Conservation (phyloP, 2,113 vertebrate genomes). For the Agapornis roseicollis region DNA sequence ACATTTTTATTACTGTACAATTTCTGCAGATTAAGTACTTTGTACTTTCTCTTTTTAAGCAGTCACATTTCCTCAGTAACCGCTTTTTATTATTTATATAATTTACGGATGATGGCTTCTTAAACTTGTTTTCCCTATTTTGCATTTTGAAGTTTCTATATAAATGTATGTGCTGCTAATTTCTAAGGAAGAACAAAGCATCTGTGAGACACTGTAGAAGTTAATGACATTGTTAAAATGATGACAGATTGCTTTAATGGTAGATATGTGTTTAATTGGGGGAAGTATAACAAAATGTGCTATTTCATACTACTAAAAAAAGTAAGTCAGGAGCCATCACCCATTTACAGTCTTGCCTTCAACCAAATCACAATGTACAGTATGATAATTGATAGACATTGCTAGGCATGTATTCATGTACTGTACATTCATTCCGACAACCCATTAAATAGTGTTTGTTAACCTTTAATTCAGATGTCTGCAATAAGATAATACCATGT, state of each 20-base stretch:
- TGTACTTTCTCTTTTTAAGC: slow-evolving; percentile 59
- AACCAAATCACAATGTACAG: slow-evolving; percentile 52
- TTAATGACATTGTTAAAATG: slow-evolving; percentile 76
- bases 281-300: slow-evolving; percentile 73
- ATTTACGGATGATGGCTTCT: slow-evolving; percentile 65
- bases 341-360: slow-evolving; percentile 60
- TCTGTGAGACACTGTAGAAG: slow-evolving; percentile 63
- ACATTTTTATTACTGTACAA: slow-evolving; percentile 69
- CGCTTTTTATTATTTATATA: slow-evolving; percentile 72
- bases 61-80: slow-evolving; percentile 45
- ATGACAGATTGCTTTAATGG: slow-evolving; percentile 77
- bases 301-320: slow-evolving; percentile 70
- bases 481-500: slow-evolving; percentile 77
- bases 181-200: slow-evolving; percentile 75
- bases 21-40: slow-evolving; percentile 66
- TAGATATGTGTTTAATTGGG: slow-evolving; percentile 74
- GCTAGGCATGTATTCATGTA: slow-evolving; percentile 66
- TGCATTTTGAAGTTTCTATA: slow-evolving; percentile 64
- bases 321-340: slow-evolving; percentile 70
- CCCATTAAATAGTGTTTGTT: slow-evolving; percentile 78
- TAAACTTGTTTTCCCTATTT: slow-evolving; percentile 70
- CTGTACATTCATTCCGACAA: slow-evolving; percentile 72
- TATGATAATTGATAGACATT: slow-evolving; percentile 57
- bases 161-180: slow-evolving; percentile 70
- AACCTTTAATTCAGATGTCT: slow-evolving; percentile 82